Evolutionary conservation across 2,797 vertebrate species (phyloP).

Genomic region (Pangasius mekongensis): DNA sequence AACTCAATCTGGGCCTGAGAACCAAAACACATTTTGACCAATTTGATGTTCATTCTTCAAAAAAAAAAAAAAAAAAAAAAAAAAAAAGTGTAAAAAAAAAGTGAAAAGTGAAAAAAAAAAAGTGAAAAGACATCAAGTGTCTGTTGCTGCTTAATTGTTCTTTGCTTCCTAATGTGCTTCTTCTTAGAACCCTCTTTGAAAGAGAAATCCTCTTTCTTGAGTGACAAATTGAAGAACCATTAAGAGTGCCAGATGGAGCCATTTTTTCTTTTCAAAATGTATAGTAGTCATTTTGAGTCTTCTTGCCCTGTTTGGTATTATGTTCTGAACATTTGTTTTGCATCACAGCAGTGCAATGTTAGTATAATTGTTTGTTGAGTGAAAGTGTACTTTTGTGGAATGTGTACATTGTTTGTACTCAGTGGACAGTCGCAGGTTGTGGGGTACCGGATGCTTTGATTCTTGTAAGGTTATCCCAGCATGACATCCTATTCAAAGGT

Average conservation of each 20-base stretch:
- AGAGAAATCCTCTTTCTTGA: not conserved
- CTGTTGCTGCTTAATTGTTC: conserved; percentile 1
- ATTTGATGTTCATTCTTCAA: not conserved
- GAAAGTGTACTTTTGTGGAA: conserved; percentile 33
- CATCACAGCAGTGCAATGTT: conserved; percentile 7
- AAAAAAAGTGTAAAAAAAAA: too few relatives aligned
- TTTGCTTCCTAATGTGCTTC: not conserved
- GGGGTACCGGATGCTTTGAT: conserved; percentile 53
- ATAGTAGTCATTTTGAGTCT: not conserved
- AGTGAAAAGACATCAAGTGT: not conserved
- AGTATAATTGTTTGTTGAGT: conserved; percentile 28
- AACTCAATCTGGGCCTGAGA: not conserved
- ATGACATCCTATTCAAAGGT: conserved; percentile 67
- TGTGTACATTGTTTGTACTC: conserved; percentile 43
- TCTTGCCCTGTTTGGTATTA: not conserved
- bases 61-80: not conserved
- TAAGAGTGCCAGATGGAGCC: not conserved
- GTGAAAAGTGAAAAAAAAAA: too few relatives aligned
- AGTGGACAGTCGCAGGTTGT: conserved; percentile 35
- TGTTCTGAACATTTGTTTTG: conserved; percentile 15
- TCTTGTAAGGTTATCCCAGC: conserved; percentile 67
- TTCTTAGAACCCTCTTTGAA: not conserved
- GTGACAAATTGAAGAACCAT: not conserved
- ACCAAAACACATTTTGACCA: not conserved
- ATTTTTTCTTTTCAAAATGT: not conserved